Percentiles rank a stretch among this genome's conserved stretches.
These are phyloP conservation scores for Eurytoma californica DNA, from an alignment of 2,888 invertebrate species.

Conservation along the genomic window DNA sequence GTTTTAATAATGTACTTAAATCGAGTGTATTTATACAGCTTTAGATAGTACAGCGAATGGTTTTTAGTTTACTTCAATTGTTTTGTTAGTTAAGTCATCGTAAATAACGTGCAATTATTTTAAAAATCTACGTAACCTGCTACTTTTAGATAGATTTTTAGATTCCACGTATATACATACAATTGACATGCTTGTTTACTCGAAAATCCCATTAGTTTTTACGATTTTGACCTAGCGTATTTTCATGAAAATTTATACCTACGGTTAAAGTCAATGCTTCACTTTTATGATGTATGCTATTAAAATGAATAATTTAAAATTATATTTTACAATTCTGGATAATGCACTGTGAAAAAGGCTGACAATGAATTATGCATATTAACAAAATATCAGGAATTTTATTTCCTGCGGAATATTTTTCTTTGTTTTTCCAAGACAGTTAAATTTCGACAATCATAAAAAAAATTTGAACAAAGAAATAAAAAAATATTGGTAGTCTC, in stretches of 20 bases:
- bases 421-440: no score
- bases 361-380: constrained; percentile 11
- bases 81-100: background rate
- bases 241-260: constrained; percentile 48
- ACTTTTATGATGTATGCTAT: constrained; percentile 47
- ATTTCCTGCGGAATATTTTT: background rate
- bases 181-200: constrained; percentile 24
- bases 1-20: no score
- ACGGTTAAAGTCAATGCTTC: constrained; percentile 22
- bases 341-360: constrained; percentile 32
- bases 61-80: background rate
- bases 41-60: no score
- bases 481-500: constrained; percentile 14
- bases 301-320: constrained; percentile 45
- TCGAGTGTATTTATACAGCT: no score
- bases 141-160: constrained; percentile 7
- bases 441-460: no score
- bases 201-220: constrained; percentile 46
- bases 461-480: no score
- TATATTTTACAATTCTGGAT: constrained; percentile 32
- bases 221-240: constrained; percentile 34
- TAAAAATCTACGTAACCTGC: constrained; percentile 7
- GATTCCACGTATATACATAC: constrained; percentile 28
- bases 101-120: background rate
- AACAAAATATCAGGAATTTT: background rate